Evolutionary conservation across 2,888 invertebrate species (phyloP), one percentile per base, ranked within the genome.

Genomic region (Clanis bilineata): DNA sequence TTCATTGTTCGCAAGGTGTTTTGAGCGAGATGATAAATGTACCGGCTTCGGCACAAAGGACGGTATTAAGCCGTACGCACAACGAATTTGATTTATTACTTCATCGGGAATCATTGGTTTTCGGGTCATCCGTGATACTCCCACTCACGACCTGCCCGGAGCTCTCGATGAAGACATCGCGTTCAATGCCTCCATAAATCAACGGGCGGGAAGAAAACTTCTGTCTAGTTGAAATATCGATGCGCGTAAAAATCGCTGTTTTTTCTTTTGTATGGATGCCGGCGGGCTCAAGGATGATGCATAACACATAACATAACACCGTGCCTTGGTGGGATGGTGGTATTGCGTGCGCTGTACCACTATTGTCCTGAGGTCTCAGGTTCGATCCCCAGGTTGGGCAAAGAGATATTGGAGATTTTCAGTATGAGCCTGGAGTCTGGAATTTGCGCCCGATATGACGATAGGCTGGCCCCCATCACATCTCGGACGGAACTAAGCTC

Each of bases 11-110:
- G 62, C 63, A 67, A 77, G 76, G 74, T 77, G 77, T 74, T 67
- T 70, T 71, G 72, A 83, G 79, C 77, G 67, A 65, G 66, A 80
- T 83, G 83, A 88, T 86, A 80, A 84, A 87, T 84, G 79, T 70
- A 68, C 65, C 73, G 76, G 64, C 70, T 67, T 67, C 66, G 71
- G 68, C 71, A 81, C 80, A 83, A 86, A 82, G 77, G 83, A 79
- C 73, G 70, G 73, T 78, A 84, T 83, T 81, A 82, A 82, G 74
- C 72, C 75, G 76, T 78, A 74, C 74, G 75, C 76, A 85, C 82
- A 88, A 85, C 80, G 82, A 81, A 79, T 84, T 83, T 90, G 89
- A 91, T 91, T 89, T 89, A 91, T 90, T 82, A 75, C 89, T 85
- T 85, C 78, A 85, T 87, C 82, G 82, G 80, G 79, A 82, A 73